Conservation (phyloP, 2,113 vertebrate genomes). For the Cricetomys ansorgei region DNA sequence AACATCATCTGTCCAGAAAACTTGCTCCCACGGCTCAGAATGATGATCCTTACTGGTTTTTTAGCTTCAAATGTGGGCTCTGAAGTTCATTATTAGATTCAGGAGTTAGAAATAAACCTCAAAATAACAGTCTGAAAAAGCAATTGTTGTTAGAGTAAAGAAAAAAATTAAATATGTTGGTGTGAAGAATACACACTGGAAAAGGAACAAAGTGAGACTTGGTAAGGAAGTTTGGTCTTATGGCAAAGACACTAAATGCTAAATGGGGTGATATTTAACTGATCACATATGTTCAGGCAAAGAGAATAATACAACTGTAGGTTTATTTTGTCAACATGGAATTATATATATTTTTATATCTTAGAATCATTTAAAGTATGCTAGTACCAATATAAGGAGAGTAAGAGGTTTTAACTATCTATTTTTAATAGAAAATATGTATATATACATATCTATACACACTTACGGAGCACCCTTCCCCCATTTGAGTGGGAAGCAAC, state of each 20-base stretch:
- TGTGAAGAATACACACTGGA: not conserved
- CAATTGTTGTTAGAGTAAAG: not conserved
- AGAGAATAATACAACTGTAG: constrained; percentile 30
- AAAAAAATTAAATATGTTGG: not conserved
- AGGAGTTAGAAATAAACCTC: not conserved
- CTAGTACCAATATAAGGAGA: constrained; percentile 39
- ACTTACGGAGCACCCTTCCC: not conserved
- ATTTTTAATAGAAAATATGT: constrained; percentile 74
- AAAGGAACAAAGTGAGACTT: constrained; percentile 4
- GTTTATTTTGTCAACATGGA: constrained; percentile 50
- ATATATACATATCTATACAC: constrained; percentile 75
- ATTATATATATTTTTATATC: constrained; percentile 57
- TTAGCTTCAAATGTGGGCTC: not conserved
- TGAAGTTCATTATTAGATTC: not conserved
- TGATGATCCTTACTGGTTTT: not conserved
- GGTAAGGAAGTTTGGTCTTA: not conserved
- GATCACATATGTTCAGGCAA: not conserved
- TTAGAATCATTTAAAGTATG: constrained; percentile 51
- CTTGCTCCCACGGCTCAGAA: not conserved
- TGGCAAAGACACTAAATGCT: constrained; percentile 15
- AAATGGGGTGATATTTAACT: not conserved
- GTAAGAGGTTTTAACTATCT: constrained; percentile 27
- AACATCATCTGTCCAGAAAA: not conserved
- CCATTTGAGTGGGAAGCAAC: constrained; percentile 50
- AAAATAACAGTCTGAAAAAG: not conserved